These are phyloP conservation scores for Epirrita christyi DNA, from an alignment of 2,888 invertebrate species.

Conservation along the genomic window DNA sequence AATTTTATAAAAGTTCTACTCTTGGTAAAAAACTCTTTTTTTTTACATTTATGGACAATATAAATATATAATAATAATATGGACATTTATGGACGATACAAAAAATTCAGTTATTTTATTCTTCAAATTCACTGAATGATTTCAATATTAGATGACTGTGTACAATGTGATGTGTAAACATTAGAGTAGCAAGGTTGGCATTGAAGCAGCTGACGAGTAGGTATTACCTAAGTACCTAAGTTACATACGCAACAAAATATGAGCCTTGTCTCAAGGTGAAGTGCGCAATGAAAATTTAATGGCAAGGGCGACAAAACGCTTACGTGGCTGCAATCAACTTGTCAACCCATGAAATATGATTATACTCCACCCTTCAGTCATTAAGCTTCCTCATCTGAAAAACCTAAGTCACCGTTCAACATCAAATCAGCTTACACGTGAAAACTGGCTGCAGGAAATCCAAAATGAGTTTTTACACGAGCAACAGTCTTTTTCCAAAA, in stretches of 20 bases:
- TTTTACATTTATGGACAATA: too few relatives aligned
- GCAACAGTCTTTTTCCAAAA: constrained; percentile 56
- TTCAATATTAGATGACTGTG: background rate
- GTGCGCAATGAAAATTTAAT: constrained; percentile 65
- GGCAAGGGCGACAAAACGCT: constrained; percentile 59
- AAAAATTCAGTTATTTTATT: too few relatives aligned
- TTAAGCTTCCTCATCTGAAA: constrained; percentile 50
- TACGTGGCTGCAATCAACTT: constrained; percentile 69
- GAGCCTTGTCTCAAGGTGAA: constrained; percentile 61
- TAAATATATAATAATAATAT: too few relatives aligned
- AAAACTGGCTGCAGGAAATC: constrained; percentile 20
- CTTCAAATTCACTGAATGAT: background rate
- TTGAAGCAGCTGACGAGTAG: background rate
- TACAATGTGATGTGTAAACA: background rate
- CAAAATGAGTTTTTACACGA: constrained; percentile 65
- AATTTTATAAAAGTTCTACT: too few relatives aligned
- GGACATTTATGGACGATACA: too few relatives aligned
- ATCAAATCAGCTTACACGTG: constrained; percentile 35
- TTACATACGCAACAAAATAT: constrained; percentile 13
- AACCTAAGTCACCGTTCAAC: constrained; percentile 47
- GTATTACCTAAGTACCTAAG: too few relatives aligned
- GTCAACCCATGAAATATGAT: constrained; percentile 70
- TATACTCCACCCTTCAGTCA: constrained; percentile 47
- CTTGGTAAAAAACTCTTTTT: too few relatives aligned
- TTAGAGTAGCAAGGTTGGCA: constrained; percentile 4